Conservation (phyloP, 1,140 invertebrate species). For the Macrostomum lignano region DNA sequence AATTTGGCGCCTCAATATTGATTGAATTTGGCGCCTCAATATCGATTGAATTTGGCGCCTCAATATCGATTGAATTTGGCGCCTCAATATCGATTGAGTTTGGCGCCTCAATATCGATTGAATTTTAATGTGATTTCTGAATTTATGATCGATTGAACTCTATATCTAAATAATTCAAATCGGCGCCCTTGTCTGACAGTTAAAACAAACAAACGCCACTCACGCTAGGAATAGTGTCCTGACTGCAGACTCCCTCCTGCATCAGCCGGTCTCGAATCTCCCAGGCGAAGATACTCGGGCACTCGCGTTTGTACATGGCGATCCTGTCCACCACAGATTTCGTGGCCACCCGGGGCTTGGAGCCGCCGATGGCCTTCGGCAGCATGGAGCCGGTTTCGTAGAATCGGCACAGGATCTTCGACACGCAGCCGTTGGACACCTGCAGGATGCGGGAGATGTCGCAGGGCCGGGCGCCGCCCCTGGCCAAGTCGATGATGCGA, state of each 20-base stretch:
- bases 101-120: too few relatives aligned
- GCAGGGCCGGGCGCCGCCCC: slow-evolving; percentile 65
- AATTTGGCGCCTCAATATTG: too few relatives aligned
- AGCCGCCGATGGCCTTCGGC: slow-evolving; percentile 27
- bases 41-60: too few relatives aligned
- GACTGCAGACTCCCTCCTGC: slow-evolving; percentile 58
- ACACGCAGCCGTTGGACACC: slow-evolving; percentile 82
- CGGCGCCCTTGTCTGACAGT: too few relatives aligned
- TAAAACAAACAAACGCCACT: too few relatives aligned
- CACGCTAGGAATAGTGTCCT: slow-evolving; percentile 95
- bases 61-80: too few relatives aligned
- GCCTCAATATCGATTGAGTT: too few relatives aligned
- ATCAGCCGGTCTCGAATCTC: slow-evolving; percentile 26
- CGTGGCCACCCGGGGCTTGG: slow-evolving; percentile 28
- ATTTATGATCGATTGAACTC: too few relatives aligned
- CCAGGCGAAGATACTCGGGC: slow-evolving; percentile 29
- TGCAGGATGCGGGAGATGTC: slow-evolving; percentile 71
- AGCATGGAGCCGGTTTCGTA: slow-evolving; percentile 29
- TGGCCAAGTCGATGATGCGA: slow-evolving; percentile 70
- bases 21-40: too few relatives aligned
- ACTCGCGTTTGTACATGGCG: slow-evolving; percentile 20
- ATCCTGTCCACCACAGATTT: slow-evolving; percentile 24
- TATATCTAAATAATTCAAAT: too few relatives aligned
- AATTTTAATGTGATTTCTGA: too few relatives aligned
- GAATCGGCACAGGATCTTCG: slow-evolving; percentile 50